Conservation (phyloP, 1,140 invertebrate species). For the Apis dorsata region DNA sequence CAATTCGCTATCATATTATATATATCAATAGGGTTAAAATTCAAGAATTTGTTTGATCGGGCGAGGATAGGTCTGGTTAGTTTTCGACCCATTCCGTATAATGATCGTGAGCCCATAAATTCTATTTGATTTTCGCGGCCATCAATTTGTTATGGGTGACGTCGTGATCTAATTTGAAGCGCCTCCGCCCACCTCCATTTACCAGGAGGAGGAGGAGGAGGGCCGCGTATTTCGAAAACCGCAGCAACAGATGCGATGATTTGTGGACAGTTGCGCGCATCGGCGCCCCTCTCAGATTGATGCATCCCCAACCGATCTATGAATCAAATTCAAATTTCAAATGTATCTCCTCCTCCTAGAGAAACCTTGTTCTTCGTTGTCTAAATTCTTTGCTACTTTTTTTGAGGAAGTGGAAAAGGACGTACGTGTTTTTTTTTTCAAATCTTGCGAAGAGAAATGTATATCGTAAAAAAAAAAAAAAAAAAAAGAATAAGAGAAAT, state of each 20-base stretch:
- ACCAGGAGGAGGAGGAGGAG: no score
- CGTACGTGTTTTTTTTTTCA: no score
- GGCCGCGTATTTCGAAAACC: conserved; percentile 52
- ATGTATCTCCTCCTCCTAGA: no score
- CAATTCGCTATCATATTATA: no score
- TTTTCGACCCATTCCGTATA: background rate
- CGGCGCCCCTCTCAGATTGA: conserved; percentile 44
- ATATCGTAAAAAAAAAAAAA: background rate
- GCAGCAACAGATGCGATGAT: conserved; percentile 70
- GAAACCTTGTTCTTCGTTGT: no score
- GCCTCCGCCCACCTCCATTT: conserved; percentile 3
- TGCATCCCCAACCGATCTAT: conserved; percentile 1
- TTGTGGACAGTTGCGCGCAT: conserved; percentile 59
- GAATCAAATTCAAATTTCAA: background rate
- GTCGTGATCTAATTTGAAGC: conserved; percentile 66
- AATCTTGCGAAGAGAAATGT: background rate
- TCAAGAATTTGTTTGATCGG: no score
- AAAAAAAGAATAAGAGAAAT: background rate
- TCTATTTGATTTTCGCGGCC: conserved; percentile 64
- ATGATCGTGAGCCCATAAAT: conserved; percentile 62
- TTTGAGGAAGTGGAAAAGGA: no score
- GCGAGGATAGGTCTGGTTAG: background rate
- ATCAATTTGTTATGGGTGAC: conserved; percentile 69
- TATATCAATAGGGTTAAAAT: no score
- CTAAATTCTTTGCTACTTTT: no score